Evolutionary conservation across 2,113 vertebrate genomes (phyloP).

Genomic region (Gnathonemus echidnorhynchus): DNA sequence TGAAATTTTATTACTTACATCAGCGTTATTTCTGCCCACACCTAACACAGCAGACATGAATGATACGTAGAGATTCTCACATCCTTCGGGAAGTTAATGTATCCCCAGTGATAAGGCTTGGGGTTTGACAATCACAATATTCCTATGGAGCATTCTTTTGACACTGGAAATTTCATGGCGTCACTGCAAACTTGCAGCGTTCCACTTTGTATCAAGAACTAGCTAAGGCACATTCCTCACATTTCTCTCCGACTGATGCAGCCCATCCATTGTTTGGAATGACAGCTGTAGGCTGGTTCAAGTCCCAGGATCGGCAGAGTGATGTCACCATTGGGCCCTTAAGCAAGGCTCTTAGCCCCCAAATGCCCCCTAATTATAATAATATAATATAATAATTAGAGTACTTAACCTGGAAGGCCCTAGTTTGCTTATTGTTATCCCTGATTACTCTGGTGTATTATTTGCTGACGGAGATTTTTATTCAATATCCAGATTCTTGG

Average conservation of each 20-base stretch:
- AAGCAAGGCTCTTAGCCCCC: background rate
- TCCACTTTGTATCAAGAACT: background rate
- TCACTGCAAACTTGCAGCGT: background rate
- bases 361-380: background rate
- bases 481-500: background rate
- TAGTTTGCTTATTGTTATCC: background rate
- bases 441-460: background rate
- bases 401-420: background rate
- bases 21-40: background rate
- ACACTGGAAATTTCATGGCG: background rate
- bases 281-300: background rate
- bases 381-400: background rate
- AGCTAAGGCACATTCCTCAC: background rate
- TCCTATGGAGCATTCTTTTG: background rate
- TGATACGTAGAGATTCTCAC: background rate
- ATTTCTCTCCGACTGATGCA: background rate
- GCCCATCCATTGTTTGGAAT: background rate
- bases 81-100: background rate
- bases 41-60: background rate
- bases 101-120: background rate
- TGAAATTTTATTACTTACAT: background rate
- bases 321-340: background rate
- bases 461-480: background rate
- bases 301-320: background rate
- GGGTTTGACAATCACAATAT: background rate